phyloP scores from a whole-genome alignment of 2,113 vertebrate genomes.

The Orientallactaga bullata region DNA sequence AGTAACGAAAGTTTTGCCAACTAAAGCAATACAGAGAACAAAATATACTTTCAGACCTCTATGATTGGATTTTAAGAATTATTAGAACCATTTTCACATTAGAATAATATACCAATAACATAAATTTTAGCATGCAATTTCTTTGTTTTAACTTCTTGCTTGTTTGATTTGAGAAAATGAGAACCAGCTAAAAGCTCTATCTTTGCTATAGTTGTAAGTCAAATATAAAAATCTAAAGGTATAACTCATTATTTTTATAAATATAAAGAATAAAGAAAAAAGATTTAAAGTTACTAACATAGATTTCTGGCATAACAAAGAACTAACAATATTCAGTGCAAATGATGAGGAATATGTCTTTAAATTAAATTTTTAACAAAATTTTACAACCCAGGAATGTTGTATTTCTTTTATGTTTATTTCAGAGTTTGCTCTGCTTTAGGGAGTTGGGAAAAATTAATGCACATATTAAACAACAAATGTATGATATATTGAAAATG shows the following conservation, averaged over 20 bases:
- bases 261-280: background rate
- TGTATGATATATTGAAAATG: slow-evolving; percentile 20
- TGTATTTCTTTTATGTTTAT: slow-evolving; percentile 41
- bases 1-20: background rate
- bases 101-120: background rate
- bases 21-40: background rate
- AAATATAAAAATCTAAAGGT: slow-evolving; percentile 21
- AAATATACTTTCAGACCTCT: background rate
- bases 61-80: background rate
- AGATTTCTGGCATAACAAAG: slow-evolving; percentile 1
- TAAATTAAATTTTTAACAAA: slow-evolving; percentile 49
- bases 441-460: slow-evolving; percentile 31
- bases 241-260: background rate
- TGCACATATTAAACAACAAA: slow-evolving; percentile 60
- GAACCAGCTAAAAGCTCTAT: background rate
- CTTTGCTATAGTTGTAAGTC: background rate
- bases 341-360: slow-evolving; percentile 22
- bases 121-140: background rate
- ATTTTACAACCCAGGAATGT: background rate
- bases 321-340: background rate
- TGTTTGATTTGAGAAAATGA: background rate
- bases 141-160: background rate
- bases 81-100: background rate
- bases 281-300: background rate
- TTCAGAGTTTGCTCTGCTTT: background rate